Evolutionary conservation across 2,797 vertebrate species (phyloP).

Genomic region (Ctenopoma kingsleyae): DNA sequence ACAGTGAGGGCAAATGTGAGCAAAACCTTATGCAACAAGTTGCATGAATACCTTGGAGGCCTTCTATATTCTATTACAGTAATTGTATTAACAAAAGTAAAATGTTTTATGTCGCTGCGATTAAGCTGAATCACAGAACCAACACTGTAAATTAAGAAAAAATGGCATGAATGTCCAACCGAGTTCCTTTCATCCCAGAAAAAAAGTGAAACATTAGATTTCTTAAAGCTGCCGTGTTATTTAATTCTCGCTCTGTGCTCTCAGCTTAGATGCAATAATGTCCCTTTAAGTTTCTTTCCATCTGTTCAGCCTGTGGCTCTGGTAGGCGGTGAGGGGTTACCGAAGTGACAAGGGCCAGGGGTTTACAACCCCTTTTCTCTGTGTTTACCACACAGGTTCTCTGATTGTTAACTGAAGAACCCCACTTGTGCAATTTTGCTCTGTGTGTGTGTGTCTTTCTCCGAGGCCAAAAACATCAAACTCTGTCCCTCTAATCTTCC

Average conservation of each 20-base stretch:
- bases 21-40: neutral
- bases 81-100: conserved; percentile 10
- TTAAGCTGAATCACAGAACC: conserved; percentile 24
- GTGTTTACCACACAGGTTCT: conserved; percentile 57
- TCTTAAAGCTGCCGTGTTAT: conserved; percentile 8
- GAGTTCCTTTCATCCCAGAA: conserved; percentile 12
- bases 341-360: conserved; percentile 38
- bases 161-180: conserved; percentile 3
- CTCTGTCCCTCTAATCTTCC: conserved; percentile 40
- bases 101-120: conserved; percentile 3
- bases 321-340: conserved; percentile 48
- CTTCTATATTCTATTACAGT: conserved; percentile 2
- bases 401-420: conserved; percentile 55
- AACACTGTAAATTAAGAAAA: conserved; percentile 19
- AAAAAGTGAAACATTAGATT: conserved; percentile 7
- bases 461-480: conserved; percentile 31
- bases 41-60: neutral
- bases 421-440: conserved; percentile 20
- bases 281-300: conserved; percentile 38
- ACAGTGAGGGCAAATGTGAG: neutral
- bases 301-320: conserved; percentile 42
- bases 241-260: conserved; percentile 18
- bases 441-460: conserved; percentile 7
- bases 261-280: conserved; percentile 8
- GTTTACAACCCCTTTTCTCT: conserved; percentile 59